Evolutionary conservation across 2,888 invertebrate genomes (phyloP).

Genomic region (Acanthosepion pharaonis): DNA sequence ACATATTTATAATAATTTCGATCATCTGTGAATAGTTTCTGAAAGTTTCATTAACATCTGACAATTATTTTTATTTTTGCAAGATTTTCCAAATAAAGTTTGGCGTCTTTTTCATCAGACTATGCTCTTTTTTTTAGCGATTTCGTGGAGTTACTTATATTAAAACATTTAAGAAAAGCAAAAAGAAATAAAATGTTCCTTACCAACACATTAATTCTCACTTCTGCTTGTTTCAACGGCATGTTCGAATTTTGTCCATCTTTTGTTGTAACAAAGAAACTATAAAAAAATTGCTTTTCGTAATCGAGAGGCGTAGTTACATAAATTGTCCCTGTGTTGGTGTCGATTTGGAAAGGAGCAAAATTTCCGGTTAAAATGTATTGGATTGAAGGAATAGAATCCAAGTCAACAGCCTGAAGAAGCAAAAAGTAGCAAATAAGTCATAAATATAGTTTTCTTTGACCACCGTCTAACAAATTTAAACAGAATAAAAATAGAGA

Average conservation of each 20-base stretch:
- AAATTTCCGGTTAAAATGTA: not conserved
- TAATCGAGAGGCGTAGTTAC: slow-evolving; percentile 60
- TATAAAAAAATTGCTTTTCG: slow-evolving; percentile 57
- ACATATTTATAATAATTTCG: no score
- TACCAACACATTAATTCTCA: slow-evolving; percentile 66
- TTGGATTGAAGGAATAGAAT: not conserved
- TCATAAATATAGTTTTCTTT: no score
- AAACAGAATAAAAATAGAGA: no score
- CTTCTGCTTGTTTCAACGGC: slow-evolving; percentile 59
- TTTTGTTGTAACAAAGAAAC: slow-evolving; percentile 63
- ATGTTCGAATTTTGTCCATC: slow-evolving; percentile 59
- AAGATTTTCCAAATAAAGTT: no score
- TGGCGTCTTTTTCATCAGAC: no score
- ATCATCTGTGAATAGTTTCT: no score
- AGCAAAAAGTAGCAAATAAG: not conserved
- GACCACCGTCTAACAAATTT: no score
- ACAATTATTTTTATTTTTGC: no score
- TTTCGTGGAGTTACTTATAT: no score
- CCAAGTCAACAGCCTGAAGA: slow-evolving; percentile 18
- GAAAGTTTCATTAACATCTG: no score
- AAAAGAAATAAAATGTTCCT: slow-evolving; percentile 49
- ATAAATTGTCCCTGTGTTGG: slow-evolving; percentile 60
- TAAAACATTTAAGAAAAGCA: not conserved
- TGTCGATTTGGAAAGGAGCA: slow-evolving; percentile 61
- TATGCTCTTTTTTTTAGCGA: no score